phyloP scores from a whole-genome alignment of 2,888 invertebrate genomes.

The Trisateles emortualis region DNA sequence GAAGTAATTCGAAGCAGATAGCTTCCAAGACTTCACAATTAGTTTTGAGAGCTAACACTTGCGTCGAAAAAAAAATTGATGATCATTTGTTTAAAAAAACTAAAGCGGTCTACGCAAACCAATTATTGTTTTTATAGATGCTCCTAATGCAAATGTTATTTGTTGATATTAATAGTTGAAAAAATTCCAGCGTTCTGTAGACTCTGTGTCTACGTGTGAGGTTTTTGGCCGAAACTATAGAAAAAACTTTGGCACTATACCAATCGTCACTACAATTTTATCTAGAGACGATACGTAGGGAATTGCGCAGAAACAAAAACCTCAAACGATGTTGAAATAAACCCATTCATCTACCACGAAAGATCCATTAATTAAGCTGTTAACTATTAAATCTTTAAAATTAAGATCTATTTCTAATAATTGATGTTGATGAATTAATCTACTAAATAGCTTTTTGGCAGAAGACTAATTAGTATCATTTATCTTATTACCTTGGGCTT shows the following conservation, averaged over 20 bases:
- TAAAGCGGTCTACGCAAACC: slow-evolving; percentile 14
- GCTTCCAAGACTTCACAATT: background rate
- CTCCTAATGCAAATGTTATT: slow-evolving; percentile 23
- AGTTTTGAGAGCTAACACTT: slow-evolving; percentile 3
- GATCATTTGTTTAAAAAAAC: background rate
- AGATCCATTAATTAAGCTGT: background rate
- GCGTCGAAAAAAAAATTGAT: background rate
- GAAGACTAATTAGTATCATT: background rate
- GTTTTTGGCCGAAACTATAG: slow-evolving; percentile 55
- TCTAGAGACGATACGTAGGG: slow-evolving; percentile 26
- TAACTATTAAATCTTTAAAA: background rate
- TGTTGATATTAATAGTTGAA: slow-evolving; percentile 22
- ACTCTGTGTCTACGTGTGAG: slow-evolving; percentile 48
- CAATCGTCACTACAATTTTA: slow-evolving; percentile 43
- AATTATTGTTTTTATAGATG: slow-evolving; percentile 32
- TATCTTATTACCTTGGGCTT: background rate
- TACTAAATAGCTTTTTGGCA: background rate
- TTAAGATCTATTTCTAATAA: background rate
- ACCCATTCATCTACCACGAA: background rate
- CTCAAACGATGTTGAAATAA: background rate
- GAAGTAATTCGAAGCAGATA: background rate
- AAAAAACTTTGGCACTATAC: slow-evolving; percentile 51
- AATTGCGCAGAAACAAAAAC: slow-evolving; percentile 19
- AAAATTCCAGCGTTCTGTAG: slow-evolving; percentile 35
- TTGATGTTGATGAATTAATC: slow-evolving; percentile 1